phyloP scores from a whole-genome alignment of 2,888 invertebrate genomes.

The Mimachlamys varia region DNA sequence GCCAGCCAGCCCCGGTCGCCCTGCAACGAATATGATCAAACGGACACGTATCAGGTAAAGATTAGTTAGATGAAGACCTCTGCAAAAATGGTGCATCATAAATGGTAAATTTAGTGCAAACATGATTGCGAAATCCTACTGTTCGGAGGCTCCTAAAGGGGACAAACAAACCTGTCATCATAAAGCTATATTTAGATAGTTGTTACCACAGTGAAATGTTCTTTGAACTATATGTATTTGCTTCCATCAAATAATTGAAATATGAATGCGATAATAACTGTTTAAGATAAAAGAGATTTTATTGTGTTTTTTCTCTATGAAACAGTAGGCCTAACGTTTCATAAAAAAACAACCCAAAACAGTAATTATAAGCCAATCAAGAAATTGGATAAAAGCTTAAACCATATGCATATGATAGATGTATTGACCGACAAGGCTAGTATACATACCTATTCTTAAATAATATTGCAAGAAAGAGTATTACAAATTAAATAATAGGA shows the following conservation, averaged over 20 bases:
- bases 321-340: too few relatives aligned
- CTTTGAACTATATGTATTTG: neutral
- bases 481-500: too few relatives aligned
- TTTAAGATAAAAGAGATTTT: too few relatives aligned
- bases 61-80: neutral
- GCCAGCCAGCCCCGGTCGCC: slow-evolving; percentile 47
- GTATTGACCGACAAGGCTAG: too few relatives aligned
- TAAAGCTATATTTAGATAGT: neutral
- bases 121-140: slow-evolving; percentile 25
- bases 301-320: too few relatives aligned
- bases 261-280: too few relatives aligned
- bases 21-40: slow-evolving; percentile 57
- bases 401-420: too few relatives aligned
- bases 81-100: neutral
- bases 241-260: neutral
- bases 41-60: slow-evolving; percentile 28
- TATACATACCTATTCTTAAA: too few relatives aligned
- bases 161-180: neutral
- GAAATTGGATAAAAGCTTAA: too few relatives aligned
- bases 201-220: neutral
- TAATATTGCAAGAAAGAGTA: too few relatives aligned
- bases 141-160: neutral
- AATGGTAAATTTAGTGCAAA: neutral
- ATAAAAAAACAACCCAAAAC: too few relatives aligned
- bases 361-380: too few relatives aligned